Conservation (phyloP, 2,113 vertebrate genomes). For the Rhabdornis inornatus region DNA sequence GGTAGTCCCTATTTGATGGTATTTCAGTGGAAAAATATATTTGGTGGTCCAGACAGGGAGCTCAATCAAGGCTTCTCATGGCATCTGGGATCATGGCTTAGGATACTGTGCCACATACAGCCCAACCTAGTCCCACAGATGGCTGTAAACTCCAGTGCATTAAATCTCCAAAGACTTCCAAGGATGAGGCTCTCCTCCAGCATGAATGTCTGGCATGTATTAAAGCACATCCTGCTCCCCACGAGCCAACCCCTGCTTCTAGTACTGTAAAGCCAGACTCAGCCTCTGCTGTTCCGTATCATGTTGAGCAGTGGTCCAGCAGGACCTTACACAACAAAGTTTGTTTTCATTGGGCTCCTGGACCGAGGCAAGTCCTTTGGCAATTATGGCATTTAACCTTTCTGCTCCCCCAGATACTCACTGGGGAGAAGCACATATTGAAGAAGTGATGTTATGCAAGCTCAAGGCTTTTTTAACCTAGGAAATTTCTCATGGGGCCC, state of each 20-base stretch:
- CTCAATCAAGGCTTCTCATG: not conserved
- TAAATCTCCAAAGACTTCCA: not conserved
- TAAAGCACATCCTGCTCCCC: not conserved
- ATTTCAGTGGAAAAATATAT: not conserved
- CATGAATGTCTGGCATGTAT: not conserved
- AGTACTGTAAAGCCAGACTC: not conserved
- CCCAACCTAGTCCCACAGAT: not conserved
- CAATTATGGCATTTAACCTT: not conserved
- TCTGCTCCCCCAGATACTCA: not conserved
- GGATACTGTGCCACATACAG: not conserved
- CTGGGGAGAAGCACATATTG: not conserved
- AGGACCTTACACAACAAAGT: not conserved
- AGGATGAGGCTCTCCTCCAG: not conserved
- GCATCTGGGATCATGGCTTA: not conserved
- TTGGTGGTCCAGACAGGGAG: not conserved
- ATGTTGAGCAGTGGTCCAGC: not conserved
- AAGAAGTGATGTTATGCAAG: slow-evolving; percentile 15
- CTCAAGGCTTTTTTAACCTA: not conserved
- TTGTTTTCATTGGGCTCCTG: not conserved
- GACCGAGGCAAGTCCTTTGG: not conserved
- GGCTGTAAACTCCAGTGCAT: rapidly evolving
- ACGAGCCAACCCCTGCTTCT: not conserved
- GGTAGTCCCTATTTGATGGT: not conserved
- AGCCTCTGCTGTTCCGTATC: not conserved
- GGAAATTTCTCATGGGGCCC: not conserved